Conservation (phyloP, 2,113 vertebrate genomes). For the Hyaena hyaena region DNA sequence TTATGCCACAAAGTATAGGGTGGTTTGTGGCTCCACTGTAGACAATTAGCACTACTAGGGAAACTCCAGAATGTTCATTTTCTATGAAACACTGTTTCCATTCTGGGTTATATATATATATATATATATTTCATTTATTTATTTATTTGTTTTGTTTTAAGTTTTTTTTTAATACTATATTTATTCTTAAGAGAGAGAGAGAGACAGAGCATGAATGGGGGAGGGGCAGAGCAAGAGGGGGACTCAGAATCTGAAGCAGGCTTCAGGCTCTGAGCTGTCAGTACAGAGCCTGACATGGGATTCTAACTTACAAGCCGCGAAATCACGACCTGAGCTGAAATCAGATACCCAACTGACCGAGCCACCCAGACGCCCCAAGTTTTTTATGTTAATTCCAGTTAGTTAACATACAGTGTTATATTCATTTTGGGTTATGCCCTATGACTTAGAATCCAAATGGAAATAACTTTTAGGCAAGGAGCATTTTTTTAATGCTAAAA, state of each 20-base stretch:
- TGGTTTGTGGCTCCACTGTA: neutral
- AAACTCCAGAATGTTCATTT: neutral
- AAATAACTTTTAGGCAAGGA: neutral
- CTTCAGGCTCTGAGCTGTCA: no score
- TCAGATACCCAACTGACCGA: no score
- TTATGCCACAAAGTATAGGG: fast-evolving
- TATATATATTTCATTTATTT: neutral
- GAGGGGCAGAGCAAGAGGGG: no score
- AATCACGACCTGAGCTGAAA: no score
- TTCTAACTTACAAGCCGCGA: no score
- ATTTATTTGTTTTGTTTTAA: neutral
- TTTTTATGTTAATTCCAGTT: neutral
- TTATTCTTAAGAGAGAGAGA: no score
- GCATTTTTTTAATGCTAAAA: neutral
- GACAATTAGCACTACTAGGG: neutral
- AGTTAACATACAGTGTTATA: neutral
- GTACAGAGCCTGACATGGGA: no score
- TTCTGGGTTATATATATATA: neutral
- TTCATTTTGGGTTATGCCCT: neutral
- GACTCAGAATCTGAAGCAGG: no score
- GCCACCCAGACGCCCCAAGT: neutral
- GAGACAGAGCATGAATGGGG: no score
- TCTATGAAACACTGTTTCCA: neutral
- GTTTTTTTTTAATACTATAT: neutral
- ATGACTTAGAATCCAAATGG: neutral